Percentiles rank a stretch among this genome's conserved stretches.
These are phyloP conservation scores for Gambusia affinis DNA, from an alignment of 2,113 vertebrate genomes.

Conservation along the genomic window DNA sequence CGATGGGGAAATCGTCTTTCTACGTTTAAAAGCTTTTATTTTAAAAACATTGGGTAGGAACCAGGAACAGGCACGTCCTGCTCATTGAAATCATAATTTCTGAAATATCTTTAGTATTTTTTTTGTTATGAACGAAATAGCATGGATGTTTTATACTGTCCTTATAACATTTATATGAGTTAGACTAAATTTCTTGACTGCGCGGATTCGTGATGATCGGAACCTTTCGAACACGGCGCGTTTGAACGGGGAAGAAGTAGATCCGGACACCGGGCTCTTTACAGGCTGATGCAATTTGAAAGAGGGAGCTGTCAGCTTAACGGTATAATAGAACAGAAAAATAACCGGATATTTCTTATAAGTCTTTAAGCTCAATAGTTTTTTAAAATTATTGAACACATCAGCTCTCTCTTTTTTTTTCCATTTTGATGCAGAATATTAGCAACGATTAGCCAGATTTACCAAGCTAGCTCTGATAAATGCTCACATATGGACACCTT, in stretches of 20 bases:
- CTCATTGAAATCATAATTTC: background rate
- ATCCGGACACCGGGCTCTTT: conserved; percentile 21
- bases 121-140: background rate
- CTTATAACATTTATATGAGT: too few relatives aligned
- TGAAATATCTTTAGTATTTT: background rate
- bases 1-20: rapidly evolving
- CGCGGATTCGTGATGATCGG: background rate
- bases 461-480: conserved; percentile 1
- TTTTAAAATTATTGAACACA: background rate
- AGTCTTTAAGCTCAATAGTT: background rate
- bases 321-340: conserved; percentile 41
- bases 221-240: conserved; percentile 24
- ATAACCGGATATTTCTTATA: background rate
- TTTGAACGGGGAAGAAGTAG: conserved; percentile 33
- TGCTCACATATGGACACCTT: conserved; percentile 40
- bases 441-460: conserved; percentile 8
- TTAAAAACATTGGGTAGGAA: conserved; percentile 10
- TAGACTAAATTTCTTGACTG: rapidly evolving
- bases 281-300: conserved; percentile 78
- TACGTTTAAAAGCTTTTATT: conserved; percentile 35
- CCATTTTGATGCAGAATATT: background rate
- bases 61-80: background rate
- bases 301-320: conserved; percentile 42
- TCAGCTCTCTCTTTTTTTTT: background rate
- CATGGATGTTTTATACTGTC: too few relatives aligned